A percentile compares a stretch with the other conserved stretches of the same genome.
Conservation (phyloP, 1,140 invertebrate species). For the Propsilocerus akamusi region DNA sequence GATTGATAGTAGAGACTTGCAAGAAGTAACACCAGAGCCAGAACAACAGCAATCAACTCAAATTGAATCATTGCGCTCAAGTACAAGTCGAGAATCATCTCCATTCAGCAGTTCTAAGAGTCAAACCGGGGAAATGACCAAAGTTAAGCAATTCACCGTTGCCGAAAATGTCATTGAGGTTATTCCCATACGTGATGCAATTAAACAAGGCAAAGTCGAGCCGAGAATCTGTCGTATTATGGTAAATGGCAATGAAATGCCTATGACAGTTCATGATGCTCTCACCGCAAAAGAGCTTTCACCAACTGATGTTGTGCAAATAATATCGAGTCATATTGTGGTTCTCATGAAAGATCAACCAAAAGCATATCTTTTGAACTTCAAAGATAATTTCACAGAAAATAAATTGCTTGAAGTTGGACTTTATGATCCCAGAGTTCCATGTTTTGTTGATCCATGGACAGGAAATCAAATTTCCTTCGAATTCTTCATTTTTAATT, state of each 20-base stretch:
- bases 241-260: slow-evolving; percentile 23
- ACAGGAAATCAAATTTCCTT: slow-evolving; percentile 56
- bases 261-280: not conserved
- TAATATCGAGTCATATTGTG: slow-evolving; percentile 26
- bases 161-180: not conserved
- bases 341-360: slow-evolving; percentile 22
- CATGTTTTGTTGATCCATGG: slow-evolving; percentile 59
- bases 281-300: not conserved
- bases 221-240: slow-evolving; percentile 47
- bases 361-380: slow-evolving; percentile 24
- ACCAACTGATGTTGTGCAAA: slow-evolving; percentile 7
- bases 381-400: slow-evolving; percentile 37
- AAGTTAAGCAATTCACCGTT: not conserved
- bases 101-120: no score
- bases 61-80: no score
- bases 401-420: slow-evolving; percentile 47
- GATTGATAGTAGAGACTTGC: no score
- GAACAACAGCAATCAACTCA: no score
- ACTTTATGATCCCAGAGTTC: slow-evolving; percentile 51
- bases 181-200: slow-evolving; percentile 44
- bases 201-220: slow-evolving; percentile 50
- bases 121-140: not conserved
- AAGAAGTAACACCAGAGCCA: no score
- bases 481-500: slow-evolving; percentile 52
- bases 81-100: no score